These are phyloP conservation scores for Ganaspis brasiliensis DNA, from an alignment of 2,888 invertebrate genomes.

Conservation along the genomic window DNA sequence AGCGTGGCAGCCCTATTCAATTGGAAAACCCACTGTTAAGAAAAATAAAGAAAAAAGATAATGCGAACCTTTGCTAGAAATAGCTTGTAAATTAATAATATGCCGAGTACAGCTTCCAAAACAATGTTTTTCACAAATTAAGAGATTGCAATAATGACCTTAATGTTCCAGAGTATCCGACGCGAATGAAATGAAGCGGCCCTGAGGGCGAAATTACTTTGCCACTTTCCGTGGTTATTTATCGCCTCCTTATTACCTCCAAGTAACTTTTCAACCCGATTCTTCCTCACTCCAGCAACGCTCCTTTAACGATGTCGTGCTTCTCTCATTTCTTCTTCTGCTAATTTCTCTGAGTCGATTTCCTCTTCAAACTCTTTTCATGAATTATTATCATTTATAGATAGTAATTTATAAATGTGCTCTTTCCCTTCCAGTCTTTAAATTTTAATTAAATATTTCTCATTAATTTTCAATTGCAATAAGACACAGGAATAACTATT, in stretches of 20 bases:
- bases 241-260: slow-evolving; percentile 75
- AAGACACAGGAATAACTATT: too few species aligned
- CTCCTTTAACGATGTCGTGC: slow-evolving; percentile 60
- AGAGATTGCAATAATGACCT: slow-evolving; percentile 78
- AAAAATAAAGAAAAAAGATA: neutral
- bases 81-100: slow-evolving; percentile 2
- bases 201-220: slow-evolving; percentile 75
- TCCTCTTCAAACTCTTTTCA: slow-evolving; percentile 1
- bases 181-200: slow-evolving; percentile 55
- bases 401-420: neutral
- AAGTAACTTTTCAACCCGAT: slow-evolving; percentile 57
- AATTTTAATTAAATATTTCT: too few species aligned
- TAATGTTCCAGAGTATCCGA: slow-evolving; percentile 67
- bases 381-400: neutral
- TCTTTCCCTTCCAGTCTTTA: too few species aligned
- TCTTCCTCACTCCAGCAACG: slow-evolving; percentile 52
- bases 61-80: neutral
- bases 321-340: slow-evolving; percentile 10
- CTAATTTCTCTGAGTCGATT: slow-evolving; percentile 41
- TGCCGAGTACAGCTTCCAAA: slow-evolving; percentile 50
- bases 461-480: too few species aligned
- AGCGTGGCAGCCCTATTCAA: neutral
- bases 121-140: slow-evolving; percentile 76
- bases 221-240: slow-evolving; percentile 76
- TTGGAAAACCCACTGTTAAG: neutral